Conservation (phyloP, 2,113 vertebrate species). For the Salminus brasiliensis region DNA sequence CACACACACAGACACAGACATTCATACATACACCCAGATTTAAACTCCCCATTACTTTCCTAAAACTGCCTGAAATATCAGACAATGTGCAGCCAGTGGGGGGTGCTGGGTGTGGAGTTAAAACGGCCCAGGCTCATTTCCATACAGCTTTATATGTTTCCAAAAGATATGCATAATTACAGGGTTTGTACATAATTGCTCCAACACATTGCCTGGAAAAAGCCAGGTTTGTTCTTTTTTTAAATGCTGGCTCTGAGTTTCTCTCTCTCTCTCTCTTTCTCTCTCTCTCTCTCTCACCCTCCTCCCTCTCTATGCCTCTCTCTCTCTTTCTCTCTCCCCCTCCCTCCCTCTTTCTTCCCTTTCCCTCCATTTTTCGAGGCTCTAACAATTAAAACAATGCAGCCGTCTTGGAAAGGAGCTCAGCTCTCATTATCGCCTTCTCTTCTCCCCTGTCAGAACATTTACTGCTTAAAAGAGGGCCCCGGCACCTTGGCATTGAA, state of each 20-base stretch:
- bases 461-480: conserved; percentile 68
- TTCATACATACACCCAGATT: conserved; percentile 42
- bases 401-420: conserved; percentile 71
- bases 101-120: conserved; percentile 54
- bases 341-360: conserved; percentile 58
- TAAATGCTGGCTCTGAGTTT: conserved; percentile 66
- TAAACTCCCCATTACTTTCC: conserved; percentile 66
- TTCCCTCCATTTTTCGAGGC: conserved; percentile 56
- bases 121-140: conserved; percentile 71
- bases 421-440: conserved; percentile 71
- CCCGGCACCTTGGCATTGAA: conserved; percentile 69
- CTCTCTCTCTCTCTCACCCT: conserved; percentile 39
- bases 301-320: conserved; percentile 37
- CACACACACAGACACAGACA: conserved; percentile 40
- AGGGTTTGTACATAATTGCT: conserved; percentile 78
- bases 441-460: conserved; percentile 64
- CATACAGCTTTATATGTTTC: conserved; percentile 77
- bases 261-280: conserved; percentile 38
- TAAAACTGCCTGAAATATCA: conserved; percentile 71
- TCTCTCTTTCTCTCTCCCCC: conserved; percentile 48
- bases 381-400: conserved; percentile 77
- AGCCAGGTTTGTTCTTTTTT: conserved; percentile 73
- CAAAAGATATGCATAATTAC: conserved; percentile 79
- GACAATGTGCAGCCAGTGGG: conserved; percentile 66
- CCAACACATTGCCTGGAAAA: conserved; percentile 70